Conservation (phyloP, 2,113 vertebrate genomes). For the Haemorhous mexicanus region DNA sequence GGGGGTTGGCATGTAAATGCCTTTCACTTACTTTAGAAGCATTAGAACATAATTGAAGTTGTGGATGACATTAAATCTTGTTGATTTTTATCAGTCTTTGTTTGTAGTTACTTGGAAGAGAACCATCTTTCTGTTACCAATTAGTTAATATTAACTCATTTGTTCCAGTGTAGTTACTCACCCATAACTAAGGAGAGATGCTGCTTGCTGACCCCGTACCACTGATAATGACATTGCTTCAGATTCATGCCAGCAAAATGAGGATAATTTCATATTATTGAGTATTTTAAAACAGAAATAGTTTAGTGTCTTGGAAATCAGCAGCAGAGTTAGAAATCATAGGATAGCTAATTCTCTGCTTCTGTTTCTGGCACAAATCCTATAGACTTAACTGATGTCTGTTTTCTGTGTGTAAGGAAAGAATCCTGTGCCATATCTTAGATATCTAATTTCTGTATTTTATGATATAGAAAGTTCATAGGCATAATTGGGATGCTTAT, state of each 20-base stretch:
- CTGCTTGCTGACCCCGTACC: constrained; percentile 12
- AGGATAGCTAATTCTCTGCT: not conserved
- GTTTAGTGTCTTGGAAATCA: not conserved
- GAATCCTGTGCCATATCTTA: not conserved
- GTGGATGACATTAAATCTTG: constrained; percentile 33
- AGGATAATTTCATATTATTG: not conserved
- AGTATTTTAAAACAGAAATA: not conserved
- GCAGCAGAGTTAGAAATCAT: not conserved
- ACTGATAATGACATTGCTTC: constrained; percentile 16
- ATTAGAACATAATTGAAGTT: not conserved
- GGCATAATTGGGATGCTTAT: not conserved
- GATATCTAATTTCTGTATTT: not conserved
- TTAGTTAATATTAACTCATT: constrained; percentile 66
- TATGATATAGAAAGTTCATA: not conserved
- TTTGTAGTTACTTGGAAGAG: constrained; percentile 47
- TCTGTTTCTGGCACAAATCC: not conserved
- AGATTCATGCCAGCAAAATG: not conserved
- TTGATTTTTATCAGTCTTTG: constrained; percentile 66
- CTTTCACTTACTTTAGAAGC: constrained; percentile 36
- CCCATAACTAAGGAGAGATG: constrained; percentile 41
- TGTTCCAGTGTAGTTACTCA: constrained; percentile 57
- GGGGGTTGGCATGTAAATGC: constrained; percentile 20
- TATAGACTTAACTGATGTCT: not conserved
- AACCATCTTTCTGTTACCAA: constrained; percentile 41
- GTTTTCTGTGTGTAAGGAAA: not conserved